Percentiles rank a stretch among this genome's conserved stretches.
Conservation (phyloP, 2,888 invertebrate species). For the Drepanosiphum platanoidis region DNA sequence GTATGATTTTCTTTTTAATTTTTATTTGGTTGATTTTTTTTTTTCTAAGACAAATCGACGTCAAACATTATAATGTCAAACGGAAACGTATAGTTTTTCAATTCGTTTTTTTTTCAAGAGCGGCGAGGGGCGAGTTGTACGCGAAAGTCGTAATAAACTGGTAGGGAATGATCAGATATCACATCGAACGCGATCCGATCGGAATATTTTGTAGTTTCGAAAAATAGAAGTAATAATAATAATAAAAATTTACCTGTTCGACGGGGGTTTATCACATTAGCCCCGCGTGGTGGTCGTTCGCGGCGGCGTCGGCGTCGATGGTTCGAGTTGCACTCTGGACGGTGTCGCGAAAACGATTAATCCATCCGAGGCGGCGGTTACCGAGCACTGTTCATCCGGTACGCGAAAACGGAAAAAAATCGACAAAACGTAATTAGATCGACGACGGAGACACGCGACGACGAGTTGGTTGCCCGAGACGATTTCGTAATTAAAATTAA, state of each 20-base stretch:
- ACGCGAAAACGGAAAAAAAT: background rate
- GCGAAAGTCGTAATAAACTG: background rate
- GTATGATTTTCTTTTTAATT: background rate
- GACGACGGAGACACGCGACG: background rate
- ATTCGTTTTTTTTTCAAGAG: background rate
- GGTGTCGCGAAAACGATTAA: background rate
- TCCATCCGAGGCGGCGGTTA: slow-evolving; percentile 43
- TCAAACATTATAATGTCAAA: background rate
- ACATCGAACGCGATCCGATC: too few species aligned
- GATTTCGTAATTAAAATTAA: too few species aligned
- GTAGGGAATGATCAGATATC: background rate
- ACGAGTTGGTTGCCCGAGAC: background rate
- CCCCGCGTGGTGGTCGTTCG: background rate
- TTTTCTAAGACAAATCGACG: background rate
- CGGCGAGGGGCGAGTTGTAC: background rate
- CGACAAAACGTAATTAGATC: background rate
- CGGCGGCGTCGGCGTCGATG: background rate
- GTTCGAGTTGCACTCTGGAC: background rate
- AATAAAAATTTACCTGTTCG: slow-evolving; percentile 2
- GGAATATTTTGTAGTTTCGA: too few species aligned
- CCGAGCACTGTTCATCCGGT: slow-evolving; percentile 20
- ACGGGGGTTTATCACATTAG: slow-evolving; percentile 26
- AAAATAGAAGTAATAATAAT: background rate
- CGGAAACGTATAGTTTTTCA: background rate
- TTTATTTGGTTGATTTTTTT: background rate